Evolutionary conservation across 2,888 invertebrate species (phyloP).

Genomic region (Punctoribates punctum): DNA sequence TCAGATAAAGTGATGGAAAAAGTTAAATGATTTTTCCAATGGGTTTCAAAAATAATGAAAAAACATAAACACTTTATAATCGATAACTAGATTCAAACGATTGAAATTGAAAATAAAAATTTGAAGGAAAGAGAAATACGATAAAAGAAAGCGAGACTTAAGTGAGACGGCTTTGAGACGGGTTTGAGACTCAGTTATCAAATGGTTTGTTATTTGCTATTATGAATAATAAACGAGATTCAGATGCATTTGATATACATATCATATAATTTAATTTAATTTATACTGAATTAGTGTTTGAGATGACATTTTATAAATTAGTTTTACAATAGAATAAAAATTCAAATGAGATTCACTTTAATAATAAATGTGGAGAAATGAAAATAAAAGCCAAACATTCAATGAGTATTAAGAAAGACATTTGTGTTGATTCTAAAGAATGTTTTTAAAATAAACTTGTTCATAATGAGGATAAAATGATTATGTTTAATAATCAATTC

Average conservation of each 20-base stretch:
- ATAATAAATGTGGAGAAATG: neutral
- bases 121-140: neutral
- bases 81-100: no score
- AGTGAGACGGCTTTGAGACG: neutral
- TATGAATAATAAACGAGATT: neutral
- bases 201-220: constrained; percentile 19
- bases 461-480: neutral
- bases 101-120: no score
- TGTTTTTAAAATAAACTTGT: constrained; percentile 1
- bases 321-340: constrained; percentile 9
- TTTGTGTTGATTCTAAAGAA: constrained; percentile 21
- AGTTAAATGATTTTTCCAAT: no score
- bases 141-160: neutral
- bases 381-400: constrained; percentile 20
- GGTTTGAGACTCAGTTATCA: constrained; percentile 7
- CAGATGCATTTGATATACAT: neutral
- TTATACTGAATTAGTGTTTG: constrained; percentile 24
- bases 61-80: no score
- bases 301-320: constrained; percentile 17
- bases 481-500: constrained; percentile 19
- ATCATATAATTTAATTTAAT: neutral
- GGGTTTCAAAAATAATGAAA: no score
- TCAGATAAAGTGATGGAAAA: no score
- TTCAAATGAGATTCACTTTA: neutral
- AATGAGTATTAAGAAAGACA: constrained; percentile 29